These are phyloP conservation scores for Rotaria macrura DNA, from an alignment of 2,888 invertebrate species.

Conservation along the genomic window DNA sequence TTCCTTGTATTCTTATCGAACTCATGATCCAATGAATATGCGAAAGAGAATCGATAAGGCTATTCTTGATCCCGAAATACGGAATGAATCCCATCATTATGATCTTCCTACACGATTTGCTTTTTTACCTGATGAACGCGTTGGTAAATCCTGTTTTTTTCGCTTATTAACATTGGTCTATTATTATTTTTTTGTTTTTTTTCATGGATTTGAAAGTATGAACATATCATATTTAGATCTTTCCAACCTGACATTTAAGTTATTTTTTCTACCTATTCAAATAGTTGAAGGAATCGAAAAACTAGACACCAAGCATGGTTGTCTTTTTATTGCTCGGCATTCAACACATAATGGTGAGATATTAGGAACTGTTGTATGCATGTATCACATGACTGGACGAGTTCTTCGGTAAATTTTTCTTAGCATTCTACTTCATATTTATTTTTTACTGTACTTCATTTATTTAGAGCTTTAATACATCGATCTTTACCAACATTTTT, in stretches of 20 bases:
- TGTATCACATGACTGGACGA: neutral
- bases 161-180: neutral
- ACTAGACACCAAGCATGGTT: neutral
- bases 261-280: neutral
- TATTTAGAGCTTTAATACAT: neutral
- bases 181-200: neutral
- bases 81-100: neutral
- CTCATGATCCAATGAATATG: neutral
- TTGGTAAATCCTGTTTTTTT: neutral
- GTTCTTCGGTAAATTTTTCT: neutral
- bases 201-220: slow-evolving; percentile 10
- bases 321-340: neutral
- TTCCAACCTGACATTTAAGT: too few species aligned
- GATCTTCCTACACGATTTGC: neutral
- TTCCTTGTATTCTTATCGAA: neutral
- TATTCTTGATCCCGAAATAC: neutral
- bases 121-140: neutral
- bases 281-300: neutral
- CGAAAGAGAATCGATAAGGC: neutral
- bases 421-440: neutral
- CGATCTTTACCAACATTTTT: neutral
- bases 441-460: neutral
- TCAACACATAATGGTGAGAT: neutral
- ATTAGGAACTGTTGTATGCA: neutral
- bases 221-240: too few species aligned